These are phyloP conservation scores for Amphiura filiformis DNA, from an alignment of 35 echinoderm and acorn worm species.

Conservation along the genomic window DNA sequence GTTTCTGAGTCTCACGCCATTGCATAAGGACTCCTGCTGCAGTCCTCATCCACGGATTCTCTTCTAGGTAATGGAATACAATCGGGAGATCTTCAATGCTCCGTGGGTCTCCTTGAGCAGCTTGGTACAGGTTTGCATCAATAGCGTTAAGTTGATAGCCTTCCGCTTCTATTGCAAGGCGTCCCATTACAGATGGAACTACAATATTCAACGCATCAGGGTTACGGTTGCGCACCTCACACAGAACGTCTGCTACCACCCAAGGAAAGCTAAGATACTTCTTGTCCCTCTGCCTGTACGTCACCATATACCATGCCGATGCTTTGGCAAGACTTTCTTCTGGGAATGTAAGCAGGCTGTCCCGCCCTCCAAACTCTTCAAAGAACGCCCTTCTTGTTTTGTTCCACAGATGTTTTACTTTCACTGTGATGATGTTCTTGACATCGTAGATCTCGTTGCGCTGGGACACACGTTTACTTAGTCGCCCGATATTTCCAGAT, in stretches of 20 bases:
- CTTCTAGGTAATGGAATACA: background rate
- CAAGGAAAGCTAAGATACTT: constrained; percentile 24
- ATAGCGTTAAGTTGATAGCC: background rate
- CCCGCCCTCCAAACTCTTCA: background rate
- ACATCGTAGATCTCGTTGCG: constrained; percentile 13
- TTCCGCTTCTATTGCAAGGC: background rate
- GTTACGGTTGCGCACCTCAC: background rate
- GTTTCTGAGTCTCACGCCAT: background rate
- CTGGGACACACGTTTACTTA: background rate
- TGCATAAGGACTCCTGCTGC: background rate
- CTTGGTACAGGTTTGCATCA: background rate
- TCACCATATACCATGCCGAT: background rate
- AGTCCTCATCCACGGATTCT: background rate
- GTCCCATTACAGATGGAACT: background rate
- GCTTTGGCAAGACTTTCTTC: background rate
- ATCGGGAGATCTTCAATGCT: background rate
- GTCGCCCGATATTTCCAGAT: background rate
- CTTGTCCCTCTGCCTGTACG: background rate
- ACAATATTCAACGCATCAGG: background rate
- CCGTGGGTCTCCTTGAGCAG: background rate
- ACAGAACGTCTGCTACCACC: constrained; percentile 21
- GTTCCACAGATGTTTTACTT: background rate
- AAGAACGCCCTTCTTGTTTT: background rate
- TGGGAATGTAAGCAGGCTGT: background rate
- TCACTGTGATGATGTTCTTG: background rate